phyloP scores from a whole-genome alignment of 1,140 invertebrate genomes.

The Ganaspis sp. region DNA sequence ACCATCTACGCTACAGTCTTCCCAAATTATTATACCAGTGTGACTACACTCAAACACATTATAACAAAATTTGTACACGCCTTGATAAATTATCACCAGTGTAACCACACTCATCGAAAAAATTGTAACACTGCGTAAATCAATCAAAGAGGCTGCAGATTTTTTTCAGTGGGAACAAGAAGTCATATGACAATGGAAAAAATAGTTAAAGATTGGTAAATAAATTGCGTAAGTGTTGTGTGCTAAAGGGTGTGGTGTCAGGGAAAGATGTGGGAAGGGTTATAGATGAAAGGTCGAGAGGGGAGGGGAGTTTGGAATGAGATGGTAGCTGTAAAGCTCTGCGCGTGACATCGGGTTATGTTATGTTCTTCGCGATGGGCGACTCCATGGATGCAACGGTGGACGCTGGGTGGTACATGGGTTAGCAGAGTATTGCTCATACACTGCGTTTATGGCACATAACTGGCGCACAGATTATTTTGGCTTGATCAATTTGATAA shows the following conservation, averaged over 20 bases:
- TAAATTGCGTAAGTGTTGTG: constrained; percentile 46
- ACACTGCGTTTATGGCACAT: constrained; percentile 76
- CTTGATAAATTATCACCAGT: too few species aligned
- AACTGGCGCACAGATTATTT: constrained; percentile 76
- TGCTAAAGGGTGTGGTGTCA: constrained; percentile 43
- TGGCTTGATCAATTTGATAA: constrained; percentile 77
- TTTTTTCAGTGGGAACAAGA: neutral
- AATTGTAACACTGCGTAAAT: too few species aligned
- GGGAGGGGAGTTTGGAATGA: constrained; percentile 58
- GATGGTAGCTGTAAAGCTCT: constrained; percentile 75
- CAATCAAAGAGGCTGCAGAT: too few species aligned
- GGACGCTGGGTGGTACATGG: constrained; percentile 59
- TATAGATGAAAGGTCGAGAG: constrained; percentile 49
- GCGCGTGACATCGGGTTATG: constrained; percentile 74
- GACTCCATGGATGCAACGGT: constrained; percentile 50
- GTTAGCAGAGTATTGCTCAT: constrained; percentile 72
- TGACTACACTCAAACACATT: too few species aligned
- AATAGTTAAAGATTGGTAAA: constrained; percentile 35
- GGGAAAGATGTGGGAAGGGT: constrained; percentile 53
- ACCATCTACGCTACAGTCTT: too few species aligned
- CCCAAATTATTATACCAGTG: too few species aligned
- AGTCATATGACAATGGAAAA: constrained; percentile 22
- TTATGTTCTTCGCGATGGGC: constrained; percentile 67
- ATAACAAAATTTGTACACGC: too few species aligned
- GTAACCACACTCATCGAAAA: too few species aligned